These are phyloP conservation scores for Meloe dianella DNA, from an alignment of 2,888 invertebrate genomes.

Conservation along the genomic window DNA sequence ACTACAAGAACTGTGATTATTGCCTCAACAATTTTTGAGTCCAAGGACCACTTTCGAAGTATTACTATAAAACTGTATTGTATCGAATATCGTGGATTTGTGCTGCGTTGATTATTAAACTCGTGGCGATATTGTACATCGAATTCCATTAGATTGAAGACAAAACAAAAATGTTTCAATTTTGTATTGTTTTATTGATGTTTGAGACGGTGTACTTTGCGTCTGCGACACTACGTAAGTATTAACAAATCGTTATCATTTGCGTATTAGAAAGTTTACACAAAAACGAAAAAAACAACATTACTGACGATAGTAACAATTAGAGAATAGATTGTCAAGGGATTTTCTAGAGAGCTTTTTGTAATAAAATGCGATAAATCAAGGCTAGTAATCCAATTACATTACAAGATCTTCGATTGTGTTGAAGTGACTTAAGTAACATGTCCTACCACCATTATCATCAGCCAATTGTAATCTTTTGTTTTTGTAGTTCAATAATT, in stretches of 20 bases:
- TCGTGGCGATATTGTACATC: conserved; percentile 17
- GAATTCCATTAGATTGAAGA: neutral
- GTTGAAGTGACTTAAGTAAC: neutral
- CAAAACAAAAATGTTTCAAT: conserved; percentile 10
- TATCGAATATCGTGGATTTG: neutral
- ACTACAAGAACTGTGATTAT: conserved; percentile 10
- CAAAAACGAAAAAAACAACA: too few species aligned
- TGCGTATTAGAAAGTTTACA: too few species aligned
- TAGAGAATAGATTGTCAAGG: too few species aligned
- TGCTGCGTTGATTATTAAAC: neutral
- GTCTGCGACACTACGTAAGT: conserved; percentile 26
- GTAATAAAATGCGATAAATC: neutral
- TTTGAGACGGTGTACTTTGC: conserved; percentile 18
- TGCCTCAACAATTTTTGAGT: conserved; percentile 25
- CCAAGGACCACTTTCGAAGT: conserved; percentile 25
- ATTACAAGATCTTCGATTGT: neutral
- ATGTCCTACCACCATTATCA: neutral
- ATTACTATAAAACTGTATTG: conserved; percentile 23
- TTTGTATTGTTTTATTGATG: conserved; percentile 8
- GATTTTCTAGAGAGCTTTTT: too few species aligned
- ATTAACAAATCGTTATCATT: too few species aligned
- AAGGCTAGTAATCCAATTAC: neutral
- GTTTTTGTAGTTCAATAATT: neutral
- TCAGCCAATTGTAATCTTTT: neutral
- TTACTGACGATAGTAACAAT: too few species aligned